Base-by-base conservation (phyloP, 1,140 invertebrate genomes). In the Diabrotica virgifera region DNA sequence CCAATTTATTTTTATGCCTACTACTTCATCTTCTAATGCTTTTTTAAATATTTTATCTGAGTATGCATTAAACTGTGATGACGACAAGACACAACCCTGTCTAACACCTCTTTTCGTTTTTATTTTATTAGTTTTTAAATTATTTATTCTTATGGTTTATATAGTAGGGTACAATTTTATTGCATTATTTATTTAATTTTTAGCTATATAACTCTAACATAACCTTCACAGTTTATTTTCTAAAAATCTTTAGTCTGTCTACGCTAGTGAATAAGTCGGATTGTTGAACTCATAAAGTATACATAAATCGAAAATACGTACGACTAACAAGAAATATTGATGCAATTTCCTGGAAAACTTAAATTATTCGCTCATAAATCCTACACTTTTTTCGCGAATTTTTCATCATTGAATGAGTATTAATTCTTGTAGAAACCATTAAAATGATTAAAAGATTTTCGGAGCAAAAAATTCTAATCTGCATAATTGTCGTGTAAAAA, bases 381-480 rank as follows among this genome's bases (percentile, higher is more conserved):
- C 52, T 55, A 51, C 52, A 38, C 61, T 62, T 62, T 36, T 46
- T 11, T 24, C 7, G 56, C 11, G 13, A 14, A 40, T 59, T 50
- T 24, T 59, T 59, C 65, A 63, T 36, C 50, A 46, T 67, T 63
- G 65, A 67, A 63, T 62, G 56, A 46, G 62, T 67, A 63, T 67
- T 67, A 67, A 67, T 67, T 67, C 65, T 56, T 52, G 56, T 55
- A 50, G 55, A 60, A 56, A 35, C 65, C 65, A 67, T 67, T 67
- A 67, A 67, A 67, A 63, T 67, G 65, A 67, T 67, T 67, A 67
- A 67, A 67, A 67, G 37, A 60, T 63, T 67, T 67, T 58, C 53
- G 46, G 55, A 59, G 62, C 58, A 59, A 61, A 67, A 66, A 67
- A 63, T 37, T 56, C 35, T 63, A 67, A 67, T 67, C 65, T 67